Evolutionary conservation across 2,797 vertebrate species (phyloP).

Genomic region (Alcedo atthis): DNA sequence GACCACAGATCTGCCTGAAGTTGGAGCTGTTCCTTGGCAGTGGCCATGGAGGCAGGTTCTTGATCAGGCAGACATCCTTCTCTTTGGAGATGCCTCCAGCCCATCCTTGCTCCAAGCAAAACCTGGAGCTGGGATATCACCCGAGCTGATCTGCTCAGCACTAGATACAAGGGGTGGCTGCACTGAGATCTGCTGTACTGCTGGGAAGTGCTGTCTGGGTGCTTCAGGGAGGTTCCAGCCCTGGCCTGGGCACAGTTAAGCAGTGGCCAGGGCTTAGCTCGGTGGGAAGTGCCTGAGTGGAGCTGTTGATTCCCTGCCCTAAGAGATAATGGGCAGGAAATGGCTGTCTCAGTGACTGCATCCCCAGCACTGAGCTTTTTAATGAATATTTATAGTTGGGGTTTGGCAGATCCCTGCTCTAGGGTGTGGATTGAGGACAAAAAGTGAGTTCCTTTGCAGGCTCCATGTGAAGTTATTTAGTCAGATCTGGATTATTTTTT

Average conservation of each 20-base stretch:
- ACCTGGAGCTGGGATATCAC: accelerated
- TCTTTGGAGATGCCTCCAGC: not conserved
- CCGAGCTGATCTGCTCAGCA: not conserved
- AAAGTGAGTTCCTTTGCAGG: slow-evolving; percentile 49
- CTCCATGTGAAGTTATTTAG: slow-evolving; percentile 41
- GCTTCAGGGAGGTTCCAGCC: not conserved
- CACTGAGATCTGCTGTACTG: not conserved
- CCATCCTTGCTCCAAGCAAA: not conserved
- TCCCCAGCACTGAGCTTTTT: slow-evolving; percentile 53
- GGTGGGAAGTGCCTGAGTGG: slow-evolving; percentile 43
- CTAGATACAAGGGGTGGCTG: not conserved
- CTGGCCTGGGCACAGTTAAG: not conserved
- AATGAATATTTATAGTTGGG: slow-evolving; percentile 69
- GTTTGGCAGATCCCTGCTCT: slow-evolving; percentile 55
- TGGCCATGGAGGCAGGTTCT: not conserved
- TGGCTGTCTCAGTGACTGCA: slow-evolving; percentile 61
- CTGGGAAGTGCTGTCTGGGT: not conserved
- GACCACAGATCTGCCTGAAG: slow-evolving; percentile 28
- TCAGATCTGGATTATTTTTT: not conserved
- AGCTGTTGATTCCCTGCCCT: slow-evolving; percentile 62
- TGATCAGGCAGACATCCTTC: not conserved
- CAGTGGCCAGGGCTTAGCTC: not conserved
- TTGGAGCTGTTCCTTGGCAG: not conserved
- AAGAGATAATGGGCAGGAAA: slow-evolving; percentile 65
- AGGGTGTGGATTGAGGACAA: slow-evolving; percentile 48